phyloP scores from a whole-genome alignment of 2,113 vertebrate species.

The Oceanodroma tethys region DNA sequence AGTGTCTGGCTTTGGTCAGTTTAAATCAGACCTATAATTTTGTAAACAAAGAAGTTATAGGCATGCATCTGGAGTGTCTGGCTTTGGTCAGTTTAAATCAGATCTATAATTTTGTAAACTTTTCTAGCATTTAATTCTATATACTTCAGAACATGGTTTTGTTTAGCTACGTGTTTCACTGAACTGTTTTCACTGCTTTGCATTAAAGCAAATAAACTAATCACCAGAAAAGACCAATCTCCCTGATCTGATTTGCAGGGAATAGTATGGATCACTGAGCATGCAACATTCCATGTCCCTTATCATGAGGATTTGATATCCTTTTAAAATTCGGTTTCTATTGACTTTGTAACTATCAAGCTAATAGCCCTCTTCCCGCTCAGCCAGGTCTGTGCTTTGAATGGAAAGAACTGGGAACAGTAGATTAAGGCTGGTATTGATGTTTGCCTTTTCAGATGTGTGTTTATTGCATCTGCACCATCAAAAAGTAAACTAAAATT shows the following conservation, averaged over 20 bases:
- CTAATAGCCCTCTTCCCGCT: constrained; percentile 29
- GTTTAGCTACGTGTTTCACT: background rate
- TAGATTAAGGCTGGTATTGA: constrained; percentile 7
- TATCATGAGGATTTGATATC: constrained; percentile 28
- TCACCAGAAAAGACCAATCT: constrained; percentile 12
- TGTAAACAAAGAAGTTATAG: background rate
- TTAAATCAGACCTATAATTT: background rate
- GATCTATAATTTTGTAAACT: background rate
- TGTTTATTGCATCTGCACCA: background rate
- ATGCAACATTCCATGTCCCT: constrained; percentile 13
- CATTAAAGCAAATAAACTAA: constrained; percentile 48
- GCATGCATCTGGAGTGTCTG: background rate
- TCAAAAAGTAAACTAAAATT: background rate
- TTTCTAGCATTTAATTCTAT: background rate
- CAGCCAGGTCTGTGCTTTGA: background rate
- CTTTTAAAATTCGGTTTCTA: constrained; percentile 50
- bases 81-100: background rate
- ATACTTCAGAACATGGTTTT: background rate
- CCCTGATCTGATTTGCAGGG: constrained; percentile 32
- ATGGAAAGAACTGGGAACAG: background rate
- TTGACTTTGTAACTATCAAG: constrained; percentile 39
- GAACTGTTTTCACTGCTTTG: background rate
- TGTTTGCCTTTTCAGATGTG: background rate
- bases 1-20: background rate
- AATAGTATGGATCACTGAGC: constrained; percentile 4